Conservation (phyloP, 2,888 invertebrate genomes). For the Campopleginae sp. region DNA sequence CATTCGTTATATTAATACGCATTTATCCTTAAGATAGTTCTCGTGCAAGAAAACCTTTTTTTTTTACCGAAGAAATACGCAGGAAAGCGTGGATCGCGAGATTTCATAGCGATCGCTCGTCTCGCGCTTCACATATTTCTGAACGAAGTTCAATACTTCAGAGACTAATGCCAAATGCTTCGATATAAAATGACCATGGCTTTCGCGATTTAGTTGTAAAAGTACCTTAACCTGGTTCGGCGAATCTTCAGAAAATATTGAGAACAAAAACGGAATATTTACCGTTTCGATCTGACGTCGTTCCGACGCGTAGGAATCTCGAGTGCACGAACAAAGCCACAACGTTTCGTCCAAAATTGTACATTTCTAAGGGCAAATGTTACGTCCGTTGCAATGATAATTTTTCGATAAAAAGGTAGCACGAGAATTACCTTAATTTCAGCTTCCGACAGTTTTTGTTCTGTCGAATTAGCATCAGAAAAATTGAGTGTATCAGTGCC, state of each 20-base stretch:
- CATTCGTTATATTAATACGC: neutral
- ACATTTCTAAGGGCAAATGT: neutral
- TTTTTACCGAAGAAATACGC: neutral
- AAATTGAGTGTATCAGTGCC: constrained; percentile 7
- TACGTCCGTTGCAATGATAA: neutral
- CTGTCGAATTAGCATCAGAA: constrained; percentile 6
- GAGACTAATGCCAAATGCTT: constrained; percentile 4
- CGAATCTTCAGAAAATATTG: neutral
- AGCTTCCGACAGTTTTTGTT: neutral
- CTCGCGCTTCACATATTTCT: neutral
- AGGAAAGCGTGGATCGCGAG: neutral
- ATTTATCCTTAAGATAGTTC: neutral
- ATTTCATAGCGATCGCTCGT: neutral
- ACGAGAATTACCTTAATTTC: constrained; percentile 6
- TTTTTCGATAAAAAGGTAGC: neutral
- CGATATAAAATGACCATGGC: neutral
- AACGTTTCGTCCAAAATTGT: constrained; percentile 3
- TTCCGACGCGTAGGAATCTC: neutral
- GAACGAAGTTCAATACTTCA: neutral
- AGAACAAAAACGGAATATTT: constrained; percentile 4
- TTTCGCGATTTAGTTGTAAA: neutral
- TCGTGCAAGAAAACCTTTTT: neutral
- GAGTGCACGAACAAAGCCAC: neutral
- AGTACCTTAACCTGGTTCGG: neutral
- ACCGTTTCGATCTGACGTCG: neutral